Base-by-base conservation (phyloP, 2,888 invertebrate genomes). In the Oscheius sp. region DNA sequence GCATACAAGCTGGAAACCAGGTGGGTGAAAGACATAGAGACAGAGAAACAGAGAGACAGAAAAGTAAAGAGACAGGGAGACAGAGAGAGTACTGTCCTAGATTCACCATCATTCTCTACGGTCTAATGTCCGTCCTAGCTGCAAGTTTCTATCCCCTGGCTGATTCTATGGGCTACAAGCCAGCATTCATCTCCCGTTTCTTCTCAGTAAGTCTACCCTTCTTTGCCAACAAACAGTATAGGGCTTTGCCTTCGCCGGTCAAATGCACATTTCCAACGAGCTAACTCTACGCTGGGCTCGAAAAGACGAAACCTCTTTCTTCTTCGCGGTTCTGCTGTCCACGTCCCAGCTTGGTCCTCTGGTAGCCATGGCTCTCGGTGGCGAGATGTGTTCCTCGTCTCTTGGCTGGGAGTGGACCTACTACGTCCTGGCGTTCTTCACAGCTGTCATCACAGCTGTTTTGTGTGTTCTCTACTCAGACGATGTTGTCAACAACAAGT, bases 341-440 rank as follows among this genome's bases (percentile, higher is more conserved):
- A 75, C 78, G 1, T 81, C 81, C 7, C 81, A 78, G 65, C 73
- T 79, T 42, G 81, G 81, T 13, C 81, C 81, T 11, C 57, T 81
- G 35, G 70, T 81, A 57, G 77, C 81, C 2, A 81, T 81, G 81
- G 76, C 77, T 58, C 66, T 81, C 21, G 79, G 79, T 51, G 81
- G 81, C 55, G 79, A 79, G 70, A 80, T 80, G 77, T 81, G 81
- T 60, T 76, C 79, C 51, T 77, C 79, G 21, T 75, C 78, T 42
- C 76, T 78, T 37, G 68, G 68, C 9, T 68, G 74, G 74, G 51
- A 74, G 47, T 35, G 48, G 3, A 70, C 68, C 5, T 74, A 70
- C 47, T 74, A 70, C 53, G 29, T 74, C 9, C 48, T 81, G 59
- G 78, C 77, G 47, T 70, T 76, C 68, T 53, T 75, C 13, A 79